Evolutionary conservation across 2,113 vertebrate genomes (phyloP).

Genomic region (Elgaria multicarinata): DNA sequence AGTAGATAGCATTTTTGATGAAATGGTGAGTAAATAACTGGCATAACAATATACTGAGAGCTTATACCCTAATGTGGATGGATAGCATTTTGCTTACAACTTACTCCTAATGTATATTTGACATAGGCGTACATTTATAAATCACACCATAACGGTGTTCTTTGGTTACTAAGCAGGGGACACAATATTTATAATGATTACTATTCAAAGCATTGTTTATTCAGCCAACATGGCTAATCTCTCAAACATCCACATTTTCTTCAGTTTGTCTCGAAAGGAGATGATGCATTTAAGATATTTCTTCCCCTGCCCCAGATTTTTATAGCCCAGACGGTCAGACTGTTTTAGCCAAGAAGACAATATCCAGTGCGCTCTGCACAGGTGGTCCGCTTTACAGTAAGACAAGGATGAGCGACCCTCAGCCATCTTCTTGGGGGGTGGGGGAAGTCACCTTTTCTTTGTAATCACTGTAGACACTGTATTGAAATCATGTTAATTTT

Average conservation of each 20-base stretch:
- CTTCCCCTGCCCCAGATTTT: background rate
- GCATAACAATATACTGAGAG: background rate
- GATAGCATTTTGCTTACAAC: background rate
- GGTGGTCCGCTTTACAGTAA: background rate
- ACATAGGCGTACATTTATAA: conserved; percentile 27
- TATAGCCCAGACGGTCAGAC: background rate
- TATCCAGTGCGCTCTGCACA: background rate
- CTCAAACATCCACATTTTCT: background rate
- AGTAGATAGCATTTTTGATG: background rate
- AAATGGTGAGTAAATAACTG: conserved; percentile 34
- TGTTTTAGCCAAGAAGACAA: background rate
- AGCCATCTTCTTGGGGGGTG: too few relatives aligned
- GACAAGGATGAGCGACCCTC: background rate
- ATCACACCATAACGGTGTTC: conserved; percentile 35
- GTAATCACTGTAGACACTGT: background rate
- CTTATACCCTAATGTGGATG: background rate
- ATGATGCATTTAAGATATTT: background rate
- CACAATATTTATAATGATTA: conserved; percentile 48
- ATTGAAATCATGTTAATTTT: background rate
- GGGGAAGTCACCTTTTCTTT: background rate
- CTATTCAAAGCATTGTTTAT: conserved; percentile 43
- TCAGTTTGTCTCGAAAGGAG: background rate
- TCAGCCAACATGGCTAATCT: background rate
- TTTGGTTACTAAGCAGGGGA: conserved; percentile 43
- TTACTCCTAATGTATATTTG: conserved; percentile 25